Conservation (phyloP, 2,113 vertebrate species). For the Nyctereutes procyonoides region DNA sequence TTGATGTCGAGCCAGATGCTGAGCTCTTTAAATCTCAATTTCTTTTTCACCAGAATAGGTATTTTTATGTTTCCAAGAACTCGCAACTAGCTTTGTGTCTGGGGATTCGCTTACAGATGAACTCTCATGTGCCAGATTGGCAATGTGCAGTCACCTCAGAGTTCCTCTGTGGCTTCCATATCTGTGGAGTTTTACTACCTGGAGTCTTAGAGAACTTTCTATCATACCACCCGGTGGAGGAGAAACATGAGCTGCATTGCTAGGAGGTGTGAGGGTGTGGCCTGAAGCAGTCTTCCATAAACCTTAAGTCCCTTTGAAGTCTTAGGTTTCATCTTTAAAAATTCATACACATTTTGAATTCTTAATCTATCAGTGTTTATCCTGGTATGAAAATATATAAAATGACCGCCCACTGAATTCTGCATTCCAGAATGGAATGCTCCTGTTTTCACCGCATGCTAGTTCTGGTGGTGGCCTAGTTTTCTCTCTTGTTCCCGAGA, state of each 20-base stretch:
- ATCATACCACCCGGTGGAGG: no score
- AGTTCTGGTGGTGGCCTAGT: neutral
- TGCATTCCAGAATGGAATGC: neutral
- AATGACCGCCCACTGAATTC: neutral
- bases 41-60: neutral
- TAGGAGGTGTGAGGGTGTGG: neutral
- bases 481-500: neutral
- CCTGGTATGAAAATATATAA: constrained; percentile 34
- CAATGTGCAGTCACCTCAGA: neutral
- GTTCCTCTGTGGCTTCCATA: neutral
- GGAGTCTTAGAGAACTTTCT: neutral
- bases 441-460: neutral
- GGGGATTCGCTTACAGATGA: neutral
- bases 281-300: neutral
- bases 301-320: constrained; percentile 20
- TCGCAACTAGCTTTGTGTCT: neutral
- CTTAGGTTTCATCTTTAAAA: constrained; percentile 45
- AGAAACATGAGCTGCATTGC: neutral
- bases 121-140: neutral
- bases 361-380: neutral
- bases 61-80: neutral
- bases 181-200: neutral
- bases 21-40: neutral
- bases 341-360: neutral
- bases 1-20: neutral